Base-by-base conservation (phyloP, 2,888 invertebrate species). In the Laothoe populi region DNA sequence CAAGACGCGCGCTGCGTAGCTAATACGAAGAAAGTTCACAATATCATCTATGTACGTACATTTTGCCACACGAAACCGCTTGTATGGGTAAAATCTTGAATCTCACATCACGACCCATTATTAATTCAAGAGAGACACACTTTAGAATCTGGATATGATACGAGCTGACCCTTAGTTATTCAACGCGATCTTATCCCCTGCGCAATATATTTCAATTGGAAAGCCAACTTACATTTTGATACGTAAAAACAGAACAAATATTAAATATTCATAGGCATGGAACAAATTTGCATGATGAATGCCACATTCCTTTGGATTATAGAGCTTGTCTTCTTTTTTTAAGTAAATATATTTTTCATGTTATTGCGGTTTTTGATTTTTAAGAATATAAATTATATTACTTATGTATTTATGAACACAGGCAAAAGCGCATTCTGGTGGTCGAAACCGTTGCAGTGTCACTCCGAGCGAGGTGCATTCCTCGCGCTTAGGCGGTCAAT, bases 401-500 rank as follows among this genome's bases (percentile, higher is more conserved):
- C 67, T 61, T 64, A 66, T 67, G 63, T 24, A 62, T 48, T 45
- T 62, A 67, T 64, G 60, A 66, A 62, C 49, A 31, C 31, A 53
- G 31, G 26, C 11, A 59, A 45, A 45, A 26, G 44, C 19, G 35
- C 13, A 59, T 45, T 45, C 59, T 45, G 62, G 57, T 57, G 61
- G 24, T 49, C 42, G 31, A 19, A 61, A 61, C 61, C 45, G 61
- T 61, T 61, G 24, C 44, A 84, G 79, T 84, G 86, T 87, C 87
- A 84, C 72, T 31, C 84, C 77, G 78, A 85, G 85, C 87, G 87
- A 76, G 79, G 80, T 80, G 79, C 87, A 90, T 90, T 84, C 88
- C 86, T 75, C 83, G 83, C 86, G 86, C 89, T 89, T 80, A 83
- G 79, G 81, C 84, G 79, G 72, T 86, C 88, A 88, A 81, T 88